Conservation (phyloP, 2,797 vertebrate genomes). For the Protosalanx chinensis region DNA sequence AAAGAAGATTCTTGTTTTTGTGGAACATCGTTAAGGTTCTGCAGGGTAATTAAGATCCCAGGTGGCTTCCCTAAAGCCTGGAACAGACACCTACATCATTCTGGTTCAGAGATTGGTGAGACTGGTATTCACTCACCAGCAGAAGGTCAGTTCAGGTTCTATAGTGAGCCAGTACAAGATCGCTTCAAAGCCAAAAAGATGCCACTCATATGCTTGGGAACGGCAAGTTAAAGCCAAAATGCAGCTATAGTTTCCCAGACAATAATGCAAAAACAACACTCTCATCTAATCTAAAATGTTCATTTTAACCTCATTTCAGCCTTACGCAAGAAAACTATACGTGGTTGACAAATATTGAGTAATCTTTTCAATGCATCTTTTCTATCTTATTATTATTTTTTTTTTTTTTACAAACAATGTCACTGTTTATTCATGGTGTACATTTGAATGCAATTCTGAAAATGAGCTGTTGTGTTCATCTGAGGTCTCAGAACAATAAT, state of each 20-base stretch:
- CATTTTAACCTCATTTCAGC: background rate
- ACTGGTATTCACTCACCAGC: conserved; percentile 9
- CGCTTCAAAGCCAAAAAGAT: conserved; percentile 15
- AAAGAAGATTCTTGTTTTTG: background rate
- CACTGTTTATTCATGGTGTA: conserved; percentile 79
- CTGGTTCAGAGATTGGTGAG: too few species aligned
- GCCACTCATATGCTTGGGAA: conserved; percentile 21
- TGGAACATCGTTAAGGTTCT: background rate
- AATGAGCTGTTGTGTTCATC: conserved; percentile 77
- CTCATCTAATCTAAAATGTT: background rate
- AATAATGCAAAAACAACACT: too few species aligned
- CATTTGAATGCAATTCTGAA: conserved; percentile 84
- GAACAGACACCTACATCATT: background rate
- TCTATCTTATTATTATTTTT: too few species aligned
- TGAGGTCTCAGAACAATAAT: conserved; percentile 75
- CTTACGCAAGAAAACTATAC: background rate
- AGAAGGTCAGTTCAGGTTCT: conserved; percentile 20
- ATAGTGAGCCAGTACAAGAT: background rate
- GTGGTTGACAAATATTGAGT: background rate
- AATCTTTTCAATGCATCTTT: background rate
- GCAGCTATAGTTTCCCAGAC: background rate
- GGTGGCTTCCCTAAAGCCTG: background rate
- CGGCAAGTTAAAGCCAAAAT: conserved; percentile 1
- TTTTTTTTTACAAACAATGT: conserved; percentile 8
- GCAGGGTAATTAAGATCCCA: background rate